Base-by-base conservation (phyloP, 2,888 invertebrate species). In the Masnerella sp. region DNA sequence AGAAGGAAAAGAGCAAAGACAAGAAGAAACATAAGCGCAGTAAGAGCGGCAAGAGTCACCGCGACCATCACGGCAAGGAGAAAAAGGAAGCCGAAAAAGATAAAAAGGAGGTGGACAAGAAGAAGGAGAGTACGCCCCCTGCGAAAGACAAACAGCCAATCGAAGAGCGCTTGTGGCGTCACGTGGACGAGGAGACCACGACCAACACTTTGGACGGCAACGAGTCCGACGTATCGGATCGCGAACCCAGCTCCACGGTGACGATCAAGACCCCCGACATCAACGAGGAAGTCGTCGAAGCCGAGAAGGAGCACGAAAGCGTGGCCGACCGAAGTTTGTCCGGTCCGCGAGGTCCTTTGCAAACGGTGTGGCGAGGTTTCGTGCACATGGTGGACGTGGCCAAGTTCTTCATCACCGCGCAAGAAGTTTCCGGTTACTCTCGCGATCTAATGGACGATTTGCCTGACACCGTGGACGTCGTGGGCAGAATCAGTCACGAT, bases 301-400 rank as follows among this genome's bases (percentile, higher is more conserved):
- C 80, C 5, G 80, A 83, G 43, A 61, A 71, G 22, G 79, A 82
- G 8, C 38, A 71, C 11, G 79, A 78, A 2, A 7, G 38, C 1
- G 69, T 47, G 15, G 20, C 22, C 1, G 52, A 62, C 0, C 40
- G 51, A 1, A 12, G 15, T 25, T 2, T 15, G 2, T 47, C 78
- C 3, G 54, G 47, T 32, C 47, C 59, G 34, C 43, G 81, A 17
- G 85, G 84, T 20, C 42, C 76, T 3, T 75, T 71, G 36, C 84
- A 82, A 20, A 89, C 90, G 0, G 90, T 93, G 22, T 96, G 96
- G 96, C 93, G 92, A 69, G 97, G 97, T 1, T 93, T 92, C 76
- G 92, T 97, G 5, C 94, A 93, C 81, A 97, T 97, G 96, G 93
- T 94, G 4, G 97, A 97, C 83, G 95, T 97, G 0, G 94, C 96